Conservation (phyloP, 2,797 vertebrate species). For the Danio choprae region DNA sequence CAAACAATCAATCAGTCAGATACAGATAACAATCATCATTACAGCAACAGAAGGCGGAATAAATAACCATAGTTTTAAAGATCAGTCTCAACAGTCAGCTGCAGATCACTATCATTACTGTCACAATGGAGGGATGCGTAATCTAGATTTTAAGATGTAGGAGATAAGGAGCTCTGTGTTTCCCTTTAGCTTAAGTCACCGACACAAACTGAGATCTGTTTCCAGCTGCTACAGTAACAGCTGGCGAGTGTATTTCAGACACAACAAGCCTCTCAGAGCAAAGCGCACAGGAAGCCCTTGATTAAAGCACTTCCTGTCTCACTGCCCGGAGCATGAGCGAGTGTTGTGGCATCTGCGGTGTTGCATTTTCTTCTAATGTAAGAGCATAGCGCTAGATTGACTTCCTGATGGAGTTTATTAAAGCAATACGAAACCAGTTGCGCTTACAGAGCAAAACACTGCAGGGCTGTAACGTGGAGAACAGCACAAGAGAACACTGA, state of each 20-base stretch:
- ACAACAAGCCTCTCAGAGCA: conserved; percentile 65
- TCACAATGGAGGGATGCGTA: conserved; percentile 16
- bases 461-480: conserved; percentile 14
- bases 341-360: conserved; percentile 46
- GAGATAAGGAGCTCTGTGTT: conserved; percentile 45
- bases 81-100: conserved; percentile 31
- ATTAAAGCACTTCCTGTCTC: conserved; percentile 80
- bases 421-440: conserved; percentile 51
- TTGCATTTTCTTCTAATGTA: conserved; percentile 60
- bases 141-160: conserved; percentile 18
- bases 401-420: conserved; percentile 52
- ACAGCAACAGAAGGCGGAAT: conserved; percentile 10
- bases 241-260: conserved; percentile 74
- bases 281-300: conserved; percentile 70
- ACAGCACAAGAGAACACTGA: neutral
- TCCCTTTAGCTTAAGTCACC: conserved; percentile 12
- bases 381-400: conserved; percentile 45
- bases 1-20: conserved; percentile 21
- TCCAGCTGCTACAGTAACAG: conserved; percentile 64
- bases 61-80: conserved; percentile 1
- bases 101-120: conserved; percentile 37
- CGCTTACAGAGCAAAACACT: conserved; percentile 25
- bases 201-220: neutral
- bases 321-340: conserved; percentile 63
- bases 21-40: conserved; percentile 17